phyloP scores from a whole-genome alignment of 2,113 vertebrate genomes.

The Misgurnus mizolepis region DNA sequence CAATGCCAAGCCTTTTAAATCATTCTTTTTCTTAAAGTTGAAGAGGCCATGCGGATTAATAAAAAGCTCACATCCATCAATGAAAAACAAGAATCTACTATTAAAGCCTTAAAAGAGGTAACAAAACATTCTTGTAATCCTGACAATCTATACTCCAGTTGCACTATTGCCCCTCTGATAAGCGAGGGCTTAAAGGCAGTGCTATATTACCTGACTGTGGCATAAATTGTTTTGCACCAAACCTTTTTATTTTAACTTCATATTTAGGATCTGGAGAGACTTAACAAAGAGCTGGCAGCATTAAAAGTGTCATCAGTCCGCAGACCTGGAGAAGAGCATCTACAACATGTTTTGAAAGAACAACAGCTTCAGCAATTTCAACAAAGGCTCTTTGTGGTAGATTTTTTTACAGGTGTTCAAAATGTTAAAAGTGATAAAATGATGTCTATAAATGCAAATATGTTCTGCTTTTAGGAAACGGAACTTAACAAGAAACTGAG shows the following conservation, averaged over 20 bases:
- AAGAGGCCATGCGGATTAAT: constrained; percentile 84
- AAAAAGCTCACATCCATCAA: constrained; percentile 80
- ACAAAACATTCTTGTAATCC: constrained; percentile 7
- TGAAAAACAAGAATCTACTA: constrained; percentile 79
- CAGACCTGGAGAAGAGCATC: constrained; percentile 76
- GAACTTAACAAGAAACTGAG: constrained; percentile 80
- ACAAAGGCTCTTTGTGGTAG: constrained; percentile 83
- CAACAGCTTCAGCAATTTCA: constrained; percentile 83
- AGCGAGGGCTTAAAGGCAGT: background rate
- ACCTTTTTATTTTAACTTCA: constrained; percentile 14
- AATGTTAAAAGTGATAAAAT: background rate
- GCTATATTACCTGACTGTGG: background rate
- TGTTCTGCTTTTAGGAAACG: constrained; percentile 72
- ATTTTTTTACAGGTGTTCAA: background rate
- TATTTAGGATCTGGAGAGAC: constrained; percentile 84
- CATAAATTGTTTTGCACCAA: background rate
- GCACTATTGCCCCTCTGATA: background rate
- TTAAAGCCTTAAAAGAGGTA: constrained; percentile 84
- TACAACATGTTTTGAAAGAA: constrained; percentile 72
- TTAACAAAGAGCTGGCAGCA: constrained; percentile 81
- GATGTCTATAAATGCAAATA: background rate
- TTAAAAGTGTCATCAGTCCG: constrained; percentile 77
- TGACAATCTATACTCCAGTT: background rate
- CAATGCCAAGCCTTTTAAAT: constrained; percentile 5
- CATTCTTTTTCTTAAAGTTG: constrained; percentile 72